Conservation (phyloP, 1,140 invertebrate species). For the Harpegnathos saltator region DNA sequence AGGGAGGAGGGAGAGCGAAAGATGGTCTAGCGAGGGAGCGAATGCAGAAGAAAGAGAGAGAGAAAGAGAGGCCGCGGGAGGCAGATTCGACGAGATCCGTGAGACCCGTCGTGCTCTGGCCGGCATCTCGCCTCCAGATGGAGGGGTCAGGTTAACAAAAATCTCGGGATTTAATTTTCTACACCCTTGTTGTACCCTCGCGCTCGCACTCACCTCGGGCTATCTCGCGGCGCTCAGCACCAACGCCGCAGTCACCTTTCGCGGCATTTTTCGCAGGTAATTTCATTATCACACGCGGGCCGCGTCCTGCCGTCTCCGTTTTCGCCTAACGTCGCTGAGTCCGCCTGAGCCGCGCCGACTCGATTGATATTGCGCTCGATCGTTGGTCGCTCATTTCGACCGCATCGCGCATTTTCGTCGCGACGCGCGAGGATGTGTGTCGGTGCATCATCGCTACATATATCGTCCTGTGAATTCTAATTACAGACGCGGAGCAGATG, state of each 20-base stretch:
- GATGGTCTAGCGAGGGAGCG: conserved; percentile 47
- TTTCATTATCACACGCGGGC: conserved; percentile 2
- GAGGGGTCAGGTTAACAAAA: conserved; percentile 72
- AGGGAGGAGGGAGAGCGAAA: conserved; percentile 52
- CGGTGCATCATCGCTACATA: background rate
- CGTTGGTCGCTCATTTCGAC: no score
- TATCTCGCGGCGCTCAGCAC: conserved; percentile 55
- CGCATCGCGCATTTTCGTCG: background rate
- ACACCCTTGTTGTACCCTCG: conserved; percentile 75
- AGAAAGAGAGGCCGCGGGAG: conserved; percentile 45
- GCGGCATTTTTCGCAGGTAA: conserved; percentile 4
- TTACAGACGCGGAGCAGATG: conserved; percentile 14
- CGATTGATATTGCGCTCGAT: no score
- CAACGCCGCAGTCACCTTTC: conserved; percentile 6
- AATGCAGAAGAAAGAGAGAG: no score
- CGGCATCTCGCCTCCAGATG: conserved; percentile 71
- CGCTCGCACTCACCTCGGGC: conserved; percentile 73
- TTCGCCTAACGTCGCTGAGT: background rate
- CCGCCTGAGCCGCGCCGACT: no score
- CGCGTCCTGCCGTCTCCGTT: background rate
- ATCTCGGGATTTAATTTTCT: conserved; percentile 83
- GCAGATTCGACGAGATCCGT: conserved; percentile 67
- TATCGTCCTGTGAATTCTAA: conserved; percentile 29
- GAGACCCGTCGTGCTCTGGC: conserved; percentile 74
- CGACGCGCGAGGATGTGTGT: background rate